phyloP scores from a whole-genome alignment of 1,140 invertebrate species.

The Achroia grisella region DNA sequence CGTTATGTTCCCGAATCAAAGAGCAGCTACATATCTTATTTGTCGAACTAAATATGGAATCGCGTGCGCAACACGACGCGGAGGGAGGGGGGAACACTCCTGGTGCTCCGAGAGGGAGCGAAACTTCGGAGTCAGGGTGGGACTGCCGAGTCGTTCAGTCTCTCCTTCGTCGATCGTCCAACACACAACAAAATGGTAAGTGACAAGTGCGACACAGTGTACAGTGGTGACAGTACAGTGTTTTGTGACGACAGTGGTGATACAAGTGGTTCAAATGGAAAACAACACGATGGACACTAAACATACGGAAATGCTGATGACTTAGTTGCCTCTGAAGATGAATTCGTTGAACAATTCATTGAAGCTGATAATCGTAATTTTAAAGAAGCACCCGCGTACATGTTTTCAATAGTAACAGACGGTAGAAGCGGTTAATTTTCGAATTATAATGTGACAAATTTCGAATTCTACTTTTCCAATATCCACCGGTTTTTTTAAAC shows the following conservation, averaged over 20 bases:
- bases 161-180: slow-evolving; percentile 59
- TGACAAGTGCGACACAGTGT: slow-evolving; percentile 50
- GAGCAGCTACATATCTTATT: slow-evolving; percentile 33
- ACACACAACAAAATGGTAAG: slow-evolving; percentile 67
- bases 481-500: too few relatives aligned
- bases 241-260: slow-evolving; percentile 19
- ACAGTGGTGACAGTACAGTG: slow-evolving; percentile 18
- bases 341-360: too few relatives aligned
- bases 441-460: too few relatives aligned
- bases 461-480: too few relatives aligned
- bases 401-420: too few relatives aligned
- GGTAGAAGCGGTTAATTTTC: too few relatives aligned
- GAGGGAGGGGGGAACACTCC: slow-evolving; percentile 29
- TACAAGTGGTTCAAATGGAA: slow-evolving; percentile 6
- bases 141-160: slow-evolving; percentile 66
- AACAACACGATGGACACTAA: too few relatives aligned
- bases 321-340: too few relatives aligned
- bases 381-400: too few relatives aligned
- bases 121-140: slow-evolving; percentile 65
- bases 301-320: too few relatives aligned
- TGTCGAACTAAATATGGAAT: slow-evolving; percentile 67
- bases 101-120: slow-evolving; percentile 31
- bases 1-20: slow-evolving; percentile 36
- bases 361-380: too few relatives aligned
- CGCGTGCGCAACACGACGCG: slow-evolving; percentile 18